These are phyloP conservation scores for Gadopsis marmoratus DNA, from an alignment of 2,797 vertebrate genomes.

Conservation along the genomic window DNA sequence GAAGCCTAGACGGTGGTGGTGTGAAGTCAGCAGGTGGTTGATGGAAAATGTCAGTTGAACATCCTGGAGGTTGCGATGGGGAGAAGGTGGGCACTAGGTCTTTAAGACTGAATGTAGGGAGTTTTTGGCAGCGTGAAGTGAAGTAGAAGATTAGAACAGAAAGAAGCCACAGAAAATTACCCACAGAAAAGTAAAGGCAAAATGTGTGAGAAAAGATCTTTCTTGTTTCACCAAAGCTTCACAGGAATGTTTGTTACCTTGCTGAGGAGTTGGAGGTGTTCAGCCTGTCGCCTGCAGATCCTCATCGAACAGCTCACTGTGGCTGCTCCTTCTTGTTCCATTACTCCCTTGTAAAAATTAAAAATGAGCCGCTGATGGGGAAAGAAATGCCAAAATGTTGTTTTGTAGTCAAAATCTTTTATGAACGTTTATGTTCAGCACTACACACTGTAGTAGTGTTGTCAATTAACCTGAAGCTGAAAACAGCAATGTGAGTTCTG, in stretches of 20 bases:
- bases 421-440: too few species aligned
- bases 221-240: neutral
- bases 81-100: neutral
- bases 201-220: neutral
- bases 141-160: neutral
- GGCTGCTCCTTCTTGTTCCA: neutral
- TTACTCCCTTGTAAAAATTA: neutral
- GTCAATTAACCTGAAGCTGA: conserved; percentile 8
- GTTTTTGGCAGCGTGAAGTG: neutral
- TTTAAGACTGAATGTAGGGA: neutral
- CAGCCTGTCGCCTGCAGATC: conserved; percentile 5
- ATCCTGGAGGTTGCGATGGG: conserved; percentile 3
- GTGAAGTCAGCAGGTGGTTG: conserved; percentile 23
- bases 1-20: neutral
- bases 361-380: neutral
- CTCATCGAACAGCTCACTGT: conserved; percentile 8
- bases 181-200: neutral
- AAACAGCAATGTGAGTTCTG: neutral
- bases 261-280: neutral
- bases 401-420: too few species aligned
- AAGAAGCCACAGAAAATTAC: neutral
- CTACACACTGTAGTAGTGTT: neutral
- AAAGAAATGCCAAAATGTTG: too few species aligned
- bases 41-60: conserved; percentile 23
- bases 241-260: neutral